These are phyloP conservation scores for Drosophila azteca DNA, from an alignment of 1,140 invertebrate species.

Conservation along the genomic window DNA sequence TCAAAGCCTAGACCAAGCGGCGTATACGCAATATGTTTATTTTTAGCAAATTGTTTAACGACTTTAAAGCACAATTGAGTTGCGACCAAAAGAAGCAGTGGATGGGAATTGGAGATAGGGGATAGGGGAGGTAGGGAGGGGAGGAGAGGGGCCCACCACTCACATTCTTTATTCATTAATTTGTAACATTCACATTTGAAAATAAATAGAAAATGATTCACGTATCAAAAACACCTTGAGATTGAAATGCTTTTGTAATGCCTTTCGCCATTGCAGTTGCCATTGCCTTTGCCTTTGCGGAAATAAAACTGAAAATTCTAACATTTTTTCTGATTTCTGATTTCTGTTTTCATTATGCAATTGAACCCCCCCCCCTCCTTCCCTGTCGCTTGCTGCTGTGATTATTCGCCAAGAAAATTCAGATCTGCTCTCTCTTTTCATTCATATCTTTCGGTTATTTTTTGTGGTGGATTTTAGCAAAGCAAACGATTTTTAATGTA, in stretches of 20 bases:
- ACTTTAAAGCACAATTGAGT: conserved; percentile 55
- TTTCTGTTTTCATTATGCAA: conserved; percentile 57
- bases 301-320: conserved; percentile 30
- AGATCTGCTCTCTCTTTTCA: conserved; percentile 22
- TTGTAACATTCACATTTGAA: conserved; percentile 35
- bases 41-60: conserved; percentile 80
- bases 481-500: conserved; percentile 77
- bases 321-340: conserved; percentile 13
- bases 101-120: not conserved
- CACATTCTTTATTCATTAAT: conserved; percentile 22
- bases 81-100: conserved; percentile 3
- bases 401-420: conserved; percentile 59
- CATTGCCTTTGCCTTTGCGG: conserved; percentile 13
- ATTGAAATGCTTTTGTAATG: conserved; percentile 27
- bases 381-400: conserved; percentile 45
- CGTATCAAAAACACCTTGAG: conserved; percentile 10
- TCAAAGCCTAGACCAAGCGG: conserved; percentile 40
- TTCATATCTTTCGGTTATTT: conserved; percentile 2
- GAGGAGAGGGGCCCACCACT: not conserved
- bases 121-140: too few species aligned
- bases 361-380: not conserved
- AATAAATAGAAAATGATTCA: conserved; percentile 50
- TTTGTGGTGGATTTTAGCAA: conserved; percentile 45
- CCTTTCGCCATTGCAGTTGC: not conserved
- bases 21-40: conserved; percentile 74